Conservation (phyloP, 2,113 vertebrate species). For the Petromus typicus region DNA sequence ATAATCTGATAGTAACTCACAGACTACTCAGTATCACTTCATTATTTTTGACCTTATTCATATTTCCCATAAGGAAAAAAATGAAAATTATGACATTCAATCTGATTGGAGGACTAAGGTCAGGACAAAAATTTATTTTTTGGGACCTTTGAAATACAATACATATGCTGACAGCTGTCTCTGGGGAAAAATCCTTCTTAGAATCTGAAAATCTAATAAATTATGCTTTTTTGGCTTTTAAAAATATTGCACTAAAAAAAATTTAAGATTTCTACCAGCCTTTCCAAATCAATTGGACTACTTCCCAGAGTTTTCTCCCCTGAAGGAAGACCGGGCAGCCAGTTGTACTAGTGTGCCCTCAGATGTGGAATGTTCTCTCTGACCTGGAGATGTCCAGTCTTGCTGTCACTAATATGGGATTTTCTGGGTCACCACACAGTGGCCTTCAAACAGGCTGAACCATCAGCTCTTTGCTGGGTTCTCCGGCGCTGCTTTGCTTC, state of each 20-base stretch:
- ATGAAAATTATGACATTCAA: neutral
- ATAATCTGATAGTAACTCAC: neutral
- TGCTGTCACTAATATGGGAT: neutral
- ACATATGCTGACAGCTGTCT: conserved; percentile 19
- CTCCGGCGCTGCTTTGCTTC: neutral
- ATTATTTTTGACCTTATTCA: conserved; percentile 26
- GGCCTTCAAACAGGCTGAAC: conserved; percentile 53
- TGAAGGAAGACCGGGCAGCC: neutral
- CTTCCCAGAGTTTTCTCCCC: neutral
- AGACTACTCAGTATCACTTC: neutral
- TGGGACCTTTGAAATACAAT: conserved; percentile 14
- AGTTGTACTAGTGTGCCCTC: neutral
- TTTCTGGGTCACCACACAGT: conserved; percentile 29
- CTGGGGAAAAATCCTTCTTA: neutral
- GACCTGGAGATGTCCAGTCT: neutral
- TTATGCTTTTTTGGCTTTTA: conserved; percentile 12
- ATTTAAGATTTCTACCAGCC: neutral
- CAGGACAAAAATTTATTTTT: conserved; percentile 39
- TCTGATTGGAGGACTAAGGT: neutral
- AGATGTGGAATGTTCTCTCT: neutral
- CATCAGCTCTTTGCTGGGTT: conserved; percentile 44
- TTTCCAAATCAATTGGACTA: neutral
- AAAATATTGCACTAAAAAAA: conserved; percentile 2
- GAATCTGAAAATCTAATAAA: conserved; percentile 43
- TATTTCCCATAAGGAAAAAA: neutral